Evolutionary conservation across 2,113 vertebrate genomes (phyloP), one percentile per base, ranked within the genome.

Genomic region (Copsychus sechellarum): DNA sequence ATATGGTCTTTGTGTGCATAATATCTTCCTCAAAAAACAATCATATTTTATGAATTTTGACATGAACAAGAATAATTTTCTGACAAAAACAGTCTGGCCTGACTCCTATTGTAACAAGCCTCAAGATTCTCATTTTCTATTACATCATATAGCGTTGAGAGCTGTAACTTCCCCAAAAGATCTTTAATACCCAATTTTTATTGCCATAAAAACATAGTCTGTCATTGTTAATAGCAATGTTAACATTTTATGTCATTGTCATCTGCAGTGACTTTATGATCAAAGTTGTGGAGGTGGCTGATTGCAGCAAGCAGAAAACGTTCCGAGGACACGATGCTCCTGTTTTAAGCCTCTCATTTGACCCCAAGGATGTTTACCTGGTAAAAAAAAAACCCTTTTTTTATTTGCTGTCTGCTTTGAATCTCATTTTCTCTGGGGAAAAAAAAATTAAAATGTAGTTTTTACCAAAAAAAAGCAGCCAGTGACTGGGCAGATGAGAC

Each of bases 261-360:
- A 34, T 94, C 92, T 91, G 22, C 96, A 99, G 99, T 96, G 99
- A 99, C 97, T 99, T 99, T 89, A 88, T 99, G 97, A 97, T 99
- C 85, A 99, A 99, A 96, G 97, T 99, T 81, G 98, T 99, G 95
- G 98, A 99, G 82, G 98, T 99, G 92, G n/a, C 96, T 17, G 99
- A 99, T 95, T 99, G 98, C 97, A 99, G 99, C 97, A 98, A 98
- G 78, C 99, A 99, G 98, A 99, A 99, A 95, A 99, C 99, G 2
- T 98, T 99, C 40, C 98, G 99, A 82, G 99, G 99, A 43, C 99
- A 99, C 0, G 98, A 99, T 11, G 99, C 99, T 6, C 99, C 99
- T 31, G 98, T 99, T 61, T 96, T 99, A 92, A 99, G 99, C 61
- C 98, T 99, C 62, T 92, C 98, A 79, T 99, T 99, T 97, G 99